Conservation (phyloP, 2,797 vertebrate genomes). For the Poeciliopsis infans region DNA sequence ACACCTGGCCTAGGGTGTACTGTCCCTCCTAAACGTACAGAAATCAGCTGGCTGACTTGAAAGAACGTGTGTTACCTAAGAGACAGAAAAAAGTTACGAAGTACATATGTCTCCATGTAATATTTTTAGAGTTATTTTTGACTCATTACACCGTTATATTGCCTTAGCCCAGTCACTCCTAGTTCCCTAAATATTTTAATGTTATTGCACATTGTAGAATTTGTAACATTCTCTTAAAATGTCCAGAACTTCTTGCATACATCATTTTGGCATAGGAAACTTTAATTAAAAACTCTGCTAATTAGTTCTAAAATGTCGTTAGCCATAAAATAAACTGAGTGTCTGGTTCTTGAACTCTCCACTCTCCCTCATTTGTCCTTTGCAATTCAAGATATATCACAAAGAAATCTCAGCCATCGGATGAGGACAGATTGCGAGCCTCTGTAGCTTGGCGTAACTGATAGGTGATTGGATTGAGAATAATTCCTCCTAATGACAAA, state of each 20-base stretch:
- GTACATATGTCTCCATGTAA: neutral
- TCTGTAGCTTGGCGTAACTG: slow-evolving; percentile 73
- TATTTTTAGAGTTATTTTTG: neutral
- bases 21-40: neutral
- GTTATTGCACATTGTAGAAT: neutral
- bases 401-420: slow-evolving; percentile 59
- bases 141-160: neutral
- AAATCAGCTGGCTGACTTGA: neutral
- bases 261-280: neutral
- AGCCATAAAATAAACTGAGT: neutral
- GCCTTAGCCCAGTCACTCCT: neutral
- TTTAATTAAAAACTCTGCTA: neutral
- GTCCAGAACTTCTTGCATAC: neutral
- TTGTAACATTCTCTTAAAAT: neutral
- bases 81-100: neutral
- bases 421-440: slow-evolving; percentile 71
- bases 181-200: neutral
- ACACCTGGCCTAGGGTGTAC: neutral
- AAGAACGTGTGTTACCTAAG: neutral
- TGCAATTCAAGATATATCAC: slow-evolving; percentile 66
- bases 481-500: slow-evolving; percentile 80
- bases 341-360: slow-evolving; percentile 6
- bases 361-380: slow-evolving; percentile 46
- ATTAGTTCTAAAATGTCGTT: neutral
- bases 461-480: slow-evolving; percentile 78